Percentiles rank a stretch among this genome's conserved stretches.
Conservation (phyloP, 2,797 vertebrate species). For the Hyperoplus immaculatus region DNA sequence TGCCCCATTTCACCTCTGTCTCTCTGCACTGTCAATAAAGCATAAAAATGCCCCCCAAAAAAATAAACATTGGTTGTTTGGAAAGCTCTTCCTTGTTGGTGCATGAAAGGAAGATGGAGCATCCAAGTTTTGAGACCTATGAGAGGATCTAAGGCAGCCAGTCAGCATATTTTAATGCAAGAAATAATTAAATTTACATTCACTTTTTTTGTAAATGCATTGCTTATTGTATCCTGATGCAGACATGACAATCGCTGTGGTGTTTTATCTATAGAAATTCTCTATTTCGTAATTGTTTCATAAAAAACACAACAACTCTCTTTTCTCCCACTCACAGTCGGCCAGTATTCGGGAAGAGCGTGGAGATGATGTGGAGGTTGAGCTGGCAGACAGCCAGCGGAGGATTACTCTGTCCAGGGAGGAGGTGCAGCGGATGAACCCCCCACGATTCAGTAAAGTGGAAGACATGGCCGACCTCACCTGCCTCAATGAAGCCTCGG, state of each 20-base stretch:
- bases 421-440: slow-evolving; percentile 96
- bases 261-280: background rate
- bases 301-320: background rate
- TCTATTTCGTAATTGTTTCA: background rate
- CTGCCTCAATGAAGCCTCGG: slow-evolving; percentile 95
- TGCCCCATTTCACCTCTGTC: too few species aligned
- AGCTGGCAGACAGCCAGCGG: slow-evolving; percentile 91
- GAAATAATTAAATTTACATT: background rate
- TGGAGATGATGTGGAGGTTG: slow-evolving; percentile 91
- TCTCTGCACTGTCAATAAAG: too few species aligned
- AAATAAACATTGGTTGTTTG: background rate
- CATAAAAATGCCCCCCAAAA: too few species aligned
- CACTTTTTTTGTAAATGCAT: background rate
- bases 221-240: background rate
- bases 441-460: slow-evolving; percentile 95
- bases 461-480: slow-evolving; percentile 97
- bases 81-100: background rate
- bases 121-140: background rate
- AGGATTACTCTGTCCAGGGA: slow-evolving; percentile 89
- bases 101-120: background rate
- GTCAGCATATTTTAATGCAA: background rate
- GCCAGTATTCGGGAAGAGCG: slow-evolving; percentile 91
- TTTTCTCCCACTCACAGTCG: slow-evolving; percentile 73
- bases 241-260: background rate
- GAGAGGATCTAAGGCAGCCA: slow-evolving; percentile 1